phyloP scores from a whole-genome alignment of 2,888 invertebrate genomes.

The Dinocampus coccinellae region DNA sequence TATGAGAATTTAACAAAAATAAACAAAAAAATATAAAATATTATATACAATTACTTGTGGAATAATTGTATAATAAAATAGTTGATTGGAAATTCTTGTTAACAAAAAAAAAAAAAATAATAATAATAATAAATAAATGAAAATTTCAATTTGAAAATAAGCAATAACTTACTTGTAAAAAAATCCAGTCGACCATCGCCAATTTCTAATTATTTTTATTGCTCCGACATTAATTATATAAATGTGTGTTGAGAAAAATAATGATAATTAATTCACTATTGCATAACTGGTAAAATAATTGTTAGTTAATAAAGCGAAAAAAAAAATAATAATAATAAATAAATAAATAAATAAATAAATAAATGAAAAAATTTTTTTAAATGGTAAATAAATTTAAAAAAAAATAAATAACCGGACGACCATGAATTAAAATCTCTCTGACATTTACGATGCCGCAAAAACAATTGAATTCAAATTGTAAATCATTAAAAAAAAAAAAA shows the following conservation, averaged over 20 bases:
- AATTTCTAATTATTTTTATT: neutral
- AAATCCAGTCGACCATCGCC: neutral
- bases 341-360: too few relatives aligned
- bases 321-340: too few relatives aligned
- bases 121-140: too few relatives aligned
- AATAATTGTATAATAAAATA: too few relatives aligned
- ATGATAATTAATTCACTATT: neutral
- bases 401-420: neutral
- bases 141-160: neutral
- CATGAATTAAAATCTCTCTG: neutral
- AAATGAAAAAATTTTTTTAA: too few relatives aligned
- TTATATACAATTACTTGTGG: too few relatives aligned
- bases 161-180: neutral
- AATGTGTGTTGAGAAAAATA: neutral
- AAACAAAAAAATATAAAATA: too few relatives aligned
- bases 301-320: neutral
- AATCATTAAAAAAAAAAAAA: neutral
- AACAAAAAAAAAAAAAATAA: too few relatives aligned
- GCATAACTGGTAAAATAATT: neutral
- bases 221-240: neutral
- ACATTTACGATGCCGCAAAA: conserved; percentile 10
- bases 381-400: too few relatives aligned
- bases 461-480: neutral
- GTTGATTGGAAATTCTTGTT: too few relatives aligned
- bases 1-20: too few relatives aligned